Evolutionary conservation across 2,113 vertebrate species (phyloP).

Genomic region (Engystomops pustulosus): DNA sequence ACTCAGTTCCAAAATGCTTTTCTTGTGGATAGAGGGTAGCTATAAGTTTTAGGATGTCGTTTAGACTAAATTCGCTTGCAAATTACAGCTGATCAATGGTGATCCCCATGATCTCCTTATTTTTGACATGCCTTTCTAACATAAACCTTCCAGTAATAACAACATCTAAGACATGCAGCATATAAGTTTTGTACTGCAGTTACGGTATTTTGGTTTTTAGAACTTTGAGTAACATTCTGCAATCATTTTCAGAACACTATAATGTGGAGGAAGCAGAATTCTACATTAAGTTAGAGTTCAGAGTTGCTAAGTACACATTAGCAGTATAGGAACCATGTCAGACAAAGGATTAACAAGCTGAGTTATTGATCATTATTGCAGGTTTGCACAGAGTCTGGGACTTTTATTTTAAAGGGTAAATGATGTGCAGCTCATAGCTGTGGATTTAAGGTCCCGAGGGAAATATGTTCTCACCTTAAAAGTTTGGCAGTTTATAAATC

Average conservation of each 20-base stretch:
- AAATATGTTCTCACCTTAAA: conserved; percentile 31
- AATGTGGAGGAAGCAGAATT: neutral
- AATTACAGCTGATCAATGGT: too few relatives aligned
- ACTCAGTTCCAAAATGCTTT: too few relatives aligned
- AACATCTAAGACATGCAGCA: neutral
- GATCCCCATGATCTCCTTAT: too few relatives aligned
- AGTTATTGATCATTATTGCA: conserved; percentile 15
- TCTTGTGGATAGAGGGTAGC: too few relatives aligned
- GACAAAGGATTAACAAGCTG: conserved; percentile 4
- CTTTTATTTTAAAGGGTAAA: conserved; percentile 21
- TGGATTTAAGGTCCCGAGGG: conserved; percentile 4
- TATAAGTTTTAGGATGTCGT: too few relatives aligned
- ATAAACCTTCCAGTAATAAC: neutral
- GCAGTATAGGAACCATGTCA: conserved; percentile 15
- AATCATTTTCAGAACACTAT: neutral
- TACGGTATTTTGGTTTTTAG: neutral
- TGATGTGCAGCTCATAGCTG: conserved; percentile 7
- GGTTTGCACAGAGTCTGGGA: neutral
- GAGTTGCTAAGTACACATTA: neutral
- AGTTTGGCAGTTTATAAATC: conserved; percentile 34
- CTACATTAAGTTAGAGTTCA: neutral
- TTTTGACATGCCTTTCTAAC: too few relatives aligned
- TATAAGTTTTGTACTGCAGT: neutral
- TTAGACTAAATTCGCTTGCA: too few relatives aligned
- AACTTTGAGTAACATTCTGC: neutral